Conservation (phyloP, 1,140 invertebrate genomes). For the Radopholus similis region DNA sequence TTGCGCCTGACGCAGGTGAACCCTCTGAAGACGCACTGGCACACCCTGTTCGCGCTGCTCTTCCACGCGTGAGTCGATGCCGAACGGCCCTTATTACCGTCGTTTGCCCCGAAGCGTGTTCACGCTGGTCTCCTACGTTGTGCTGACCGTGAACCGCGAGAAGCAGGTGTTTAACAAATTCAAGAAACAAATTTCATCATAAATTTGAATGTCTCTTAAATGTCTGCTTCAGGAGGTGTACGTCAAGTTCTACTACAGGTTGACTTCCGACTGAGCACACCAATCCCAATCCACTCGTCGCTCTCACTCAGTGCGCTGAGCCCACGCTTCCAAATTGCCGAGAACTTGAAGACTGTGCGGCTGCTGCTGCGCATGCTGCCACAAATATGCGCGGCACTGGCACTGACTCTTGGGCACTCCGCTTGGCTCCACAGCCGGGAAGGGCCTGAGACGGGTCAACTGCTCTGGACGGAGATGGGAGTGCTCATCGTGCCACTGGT, state of each 20-base stretch:
- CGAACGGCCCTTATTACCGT: not conserved
- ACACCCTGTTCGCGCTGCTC: not conserved
- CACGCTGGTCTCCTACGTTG: not conserved
- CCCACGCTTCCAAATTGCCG: not conserved
- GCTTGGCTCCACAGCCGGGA: too few species aligned
- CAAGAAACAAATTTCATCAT: too few species aligned
- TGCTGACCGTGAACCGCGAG: not conserved
- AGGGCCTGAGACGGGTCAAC: too few species aligned
- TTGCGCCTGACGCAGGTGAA: not conserved
- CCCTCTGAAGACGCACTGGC: not conserved
- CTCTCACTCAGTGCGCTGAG: not conserved
- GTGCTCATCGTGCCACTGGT: too few species aligned
- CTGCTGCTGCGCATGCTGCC: not conserved
- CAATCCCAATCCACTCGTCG: not conserved
- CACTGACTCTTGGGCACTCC: not conserved
- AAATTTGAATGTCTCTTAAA: too few species aligned
- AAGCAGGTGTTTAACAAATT: too few species aligned
- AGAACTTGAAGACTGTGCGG: not conserved
- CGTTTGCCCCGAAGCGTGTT: not conserved
- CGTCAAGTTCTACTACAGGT: conserved; percentile 1
- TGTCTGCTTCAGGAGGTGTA: not conserved
- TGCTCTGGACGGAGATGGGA: too few species aligned
- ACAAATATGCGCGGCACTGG: not conserved
- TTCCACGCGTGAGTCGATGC: not conserved
- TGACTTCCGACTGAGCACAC: not conserved